Evolutionary conservation across 2,888 invertebrate genomes (phyloP).

Genomic region (Dendrolimus pini): DNA sequence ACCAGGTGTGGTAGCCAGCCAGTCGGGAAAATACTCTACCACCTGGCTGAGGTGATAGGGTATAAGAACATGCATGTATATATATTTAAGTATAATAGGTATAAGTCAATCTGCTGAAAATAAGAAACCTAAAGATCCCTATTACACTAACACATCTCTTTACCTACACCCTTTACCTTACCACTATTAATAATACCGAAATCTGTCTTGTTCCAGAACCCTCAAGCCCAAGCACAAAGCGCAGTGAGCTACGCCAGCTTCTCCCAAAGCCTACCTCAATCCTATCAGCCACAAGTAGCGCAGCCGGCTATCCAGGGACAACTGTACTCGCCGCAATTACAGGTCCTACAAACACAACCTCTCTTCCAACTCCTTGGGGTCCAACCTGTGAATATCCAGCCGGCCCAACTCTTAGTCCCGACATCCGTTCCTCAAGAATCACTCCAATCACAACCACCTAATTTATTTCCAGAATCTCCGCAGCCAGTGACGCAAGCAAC

Average conservation of each 20-base stretch:
- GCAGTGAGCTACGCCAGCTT: conserved; percentile 56
- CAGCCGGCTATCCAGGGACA: conserved; percentile 10
- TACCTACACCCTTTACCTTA: too few relatives aligned
- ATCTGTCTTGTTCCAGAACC: conserved; percentile 32
- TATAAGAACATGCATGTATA: too few relatives aligned
- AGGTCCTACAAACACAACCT: conserved; percentile 4
- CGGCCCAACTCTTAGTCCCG: conserved; percentile 6
- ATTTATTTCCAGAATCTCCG: conserved; percentile 1
- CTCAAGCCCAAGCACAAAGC: conserved; percentile 33
- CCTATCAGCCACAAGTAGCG: conserved; percentile 11
- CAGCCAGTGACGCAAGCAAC: conserved; percentile 3
- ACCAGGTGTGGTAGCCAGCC: too few relatives aligned
- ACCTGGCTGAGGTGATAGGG: too few relatives aligned
- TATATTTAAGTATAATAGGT: too few relatives aligned
- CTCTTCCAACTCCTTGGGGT: conserved; percentile 8
- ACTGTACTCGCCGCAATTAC: conserved; percentile 7
- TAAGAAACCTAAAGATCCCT: too few relatives aligned
- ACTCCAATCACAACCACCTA: conserved; percentile 1
- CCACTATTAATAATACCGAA: neutral
- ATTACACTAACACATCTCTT: too few relatives aligned
- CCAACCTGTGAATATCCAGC: conserved; percentile 8
- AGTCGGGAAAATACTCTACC: too few relatives aligned
- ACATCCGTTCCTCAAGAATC: neutral
- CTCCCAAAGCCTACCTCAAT: conserved; percentile 33
- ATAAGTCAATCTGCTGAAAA: too few relatives aligned